Evolutionary conservation across 2,888 invertebrate species (phyloP).

Genomic region (Nymphalis c-album): DNA sequence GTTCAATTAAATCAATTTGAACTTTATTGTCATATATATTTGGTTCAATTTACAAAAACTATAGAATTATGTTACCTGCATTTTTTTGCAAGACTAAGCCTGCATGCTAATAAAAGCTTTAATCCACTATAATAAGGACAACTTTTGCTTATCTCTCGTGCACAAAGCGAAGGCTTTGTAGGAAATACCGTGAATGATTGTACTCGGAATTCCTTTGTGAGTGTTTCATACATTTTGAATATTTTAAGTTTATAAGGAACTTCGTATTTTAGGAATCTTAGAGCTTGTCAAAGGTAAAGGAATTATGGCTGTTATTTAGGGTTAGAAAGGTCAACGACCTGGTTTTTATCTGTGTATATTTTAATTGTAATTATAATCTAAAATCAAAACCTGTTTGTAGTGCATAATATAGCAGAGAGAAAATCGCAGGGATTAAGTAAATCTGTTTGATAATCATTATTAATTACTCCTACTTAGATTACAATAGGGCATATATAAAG

Average conservation of each 20-base stretch:
- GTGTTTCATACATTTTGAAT: constrained; percentile 45
- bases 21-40: background rate
- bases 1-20: background rate
- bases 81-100: background rate
- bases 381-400: too few species aligned
- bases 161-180: constrained; percentile 44
- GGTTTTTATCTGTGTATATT: too few species aligned
- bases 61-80: background rate
- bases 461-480: too few species aligned
- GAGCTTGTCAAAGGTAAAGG: constrained; percentile 2
- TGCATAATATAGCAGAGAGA: too few species aligned
- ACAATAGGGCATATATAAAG: too few species aligned
- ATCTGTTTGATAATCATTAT: too few species aligned
- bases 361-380: too few species aligned
- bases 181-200: constrained; percentile 54
- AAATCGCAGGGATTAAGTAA: too few species aligned
- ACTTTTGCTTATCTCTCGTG: constrained; percentile 8
- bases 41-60: background rate
- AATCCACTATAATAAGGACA: constrained; percentile 5
- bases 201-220: constrained; percentile 59
- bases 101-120: background rate
- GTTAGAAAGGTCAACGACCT: constrained; percentile 4
- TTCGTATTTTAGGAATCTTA: constrained; percentile 5
- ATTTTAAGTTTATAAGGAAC: constrained; percentile 14
- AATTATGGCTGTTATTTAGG: background rate